Conservation (phyloP, 2,888 invertebrate genomes). For the Allygus modestus region DNA sequence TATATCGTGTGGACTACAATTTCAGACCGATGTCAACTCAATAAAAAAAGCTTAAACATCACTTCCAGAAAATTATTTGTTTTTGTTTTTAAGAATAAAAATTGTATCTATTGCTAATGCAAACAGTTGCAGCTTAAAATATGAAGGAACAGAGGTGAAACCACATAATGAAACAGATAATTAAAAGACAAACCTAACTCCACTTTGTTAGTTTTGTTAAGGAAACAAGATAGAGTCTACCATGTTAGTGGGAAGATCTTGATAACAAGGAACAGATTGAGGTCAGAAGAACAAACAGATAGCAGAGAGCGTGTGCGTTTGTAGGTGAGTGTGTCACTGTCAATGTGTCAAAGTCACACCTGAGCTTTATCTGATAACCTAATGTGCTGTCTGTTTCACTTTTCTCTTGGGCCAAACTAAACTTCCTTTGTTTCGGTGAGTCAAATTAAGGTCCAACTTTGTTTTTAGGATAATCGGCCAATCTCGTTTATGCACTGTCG, state of each 20-base stretch:
- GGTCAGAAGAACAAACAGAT: constrained; percentile 38
- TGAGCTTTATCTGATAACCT: constrained; percentile 7
- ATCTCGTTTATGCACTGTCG: too few species aligned
- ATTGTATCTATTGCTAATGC: too few species aligned
- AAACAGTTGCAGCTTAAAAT: too few species aligned
- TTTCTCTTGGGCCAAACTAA: background rate
- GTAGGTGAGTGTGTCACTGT: constrained; percentile 6
- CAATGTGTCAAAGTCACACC: constrained; percentile 36
- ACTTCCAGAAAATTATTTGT: too few species aligned
- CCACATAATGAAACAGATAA: too few species aligned
- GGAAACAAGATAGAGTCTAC: background rate
- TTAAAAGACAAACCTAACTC: background rate
- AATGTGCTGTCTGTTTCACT: background rate
- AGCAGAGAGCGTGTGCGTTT: background rate
- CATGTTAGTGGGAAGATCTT: background rate
- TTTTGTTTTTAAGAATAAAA: too few species aligned
- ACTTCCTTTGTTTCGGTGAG: background rate
- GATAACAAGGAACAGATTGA: constrained; percentile 8
- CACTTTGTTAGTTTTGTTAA: background rate
- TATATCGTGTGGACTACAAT: too few species aligned
- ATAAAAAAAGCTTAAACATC: too few species aligned
- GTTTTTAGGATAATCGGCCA: too few species aligned
- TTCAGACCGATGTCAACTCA: too few species aligned
- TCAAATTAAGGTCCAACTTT: background rate
- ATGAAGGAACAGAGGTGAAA: too few species aligned